Evolutionary conservation across 1,140 invertebrate species (phyloP), one percentile per base, ranked within the genome.

Genomic region (Glomeris maerens): DNA sequence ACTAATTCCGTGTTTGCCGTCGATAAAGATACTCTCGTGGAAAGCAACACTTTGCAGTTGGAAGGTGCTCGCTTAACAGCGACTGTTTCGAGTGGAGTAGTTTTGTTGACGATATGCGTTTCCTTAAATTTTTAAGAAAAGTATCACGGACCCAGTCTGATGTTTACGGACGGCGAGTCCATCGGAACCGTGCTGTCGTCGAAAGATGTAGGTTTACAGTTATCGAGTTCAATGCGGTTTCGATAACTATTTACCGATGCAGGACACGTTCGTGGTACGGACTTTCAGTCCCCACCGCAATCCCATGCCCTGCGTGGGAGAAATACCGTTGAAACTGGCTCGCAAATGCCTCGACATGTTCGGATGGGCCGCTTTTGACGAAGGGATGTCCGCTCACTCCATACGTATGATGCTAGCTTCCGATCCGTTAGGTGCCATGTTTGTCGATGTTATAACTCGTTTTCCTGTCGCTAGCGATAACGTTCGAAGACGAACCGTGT

Each of bases 141-240:
- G 46, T 56, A 58, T 42, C 55, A 53, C 42, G 60, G 74, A 25
- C 70, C 78, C 10, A 79, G 80, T 41, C 79, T 84, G 3, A 78
- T 87, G 60, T 90, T 90, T 64, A 83, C 81, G 56, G 86, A 90
- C 69, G 84, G 84, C n/a, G 78, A 83, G 54, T 74, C 77, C 67
- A 72, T 91, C 45, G 84, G 84, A 56, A 77, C 85, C 61, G 80
- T 91, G 54, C 74, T 81, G 41, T 75, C 81, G 10, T 72, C 80
- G 10, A 85, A 81, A 77, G 83, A 85, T 68, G 85, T 87, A 71
- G 63, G 78, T 75, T 65, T 58, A 38, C 50, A 13, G 31, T 36
- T 13, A 36, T 36, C 10, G 40, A 42, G 5, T 21, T 5, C 17
- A 21, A 42, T 42, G 25, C 5, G 17, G 20, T 5, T 42, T 42